Evolutionary conservation across 2,888 invertebrate genomes (phyloP).

Genomic region (Drosophila neotestacea): DNA sequence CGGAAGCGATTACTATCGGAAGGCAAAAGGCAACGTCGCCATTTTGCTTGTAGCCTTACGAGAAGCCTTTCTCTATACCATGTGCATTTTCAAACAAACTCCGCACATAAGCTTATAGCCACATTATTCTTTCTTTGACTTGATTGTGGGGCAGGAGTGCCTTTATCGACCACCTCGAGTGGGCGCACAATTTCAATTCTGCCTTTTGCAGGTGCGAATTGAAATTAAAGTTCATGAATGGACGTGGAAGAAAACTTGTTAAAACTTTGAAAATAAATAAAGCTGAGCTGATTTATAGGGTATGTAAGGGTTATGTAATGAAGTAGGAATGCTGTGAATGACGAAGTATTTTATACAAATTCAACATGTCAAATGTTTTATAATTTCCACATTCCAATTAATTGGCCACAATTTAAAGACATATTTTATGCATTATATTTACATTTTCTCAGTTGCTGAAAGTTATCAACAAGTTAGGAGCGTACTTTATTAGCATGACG

Average conservation of each 20-base stretch:
- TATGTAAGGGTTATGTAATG: not conserved
- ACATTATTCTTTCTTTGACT: not conserved
- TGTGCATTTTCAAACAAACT: constrained; percentile 47
- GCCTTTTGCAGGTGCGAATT: not conserved
- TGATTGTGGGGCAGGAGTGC: constrained; percentile 7
- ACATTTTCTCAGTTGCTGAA: constrained; percentile 2
- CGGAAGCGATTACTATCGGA: constrained; percentile 60
- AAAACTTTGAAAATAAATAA: constrained; percentile 3
- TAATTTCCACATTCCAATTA: constrained; percentile 8
- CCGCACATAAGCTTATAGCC: constrained; percentile 16
- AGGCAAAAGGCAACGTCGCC: constrained; percentile 16
- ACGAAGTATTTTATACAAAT: not conserved
- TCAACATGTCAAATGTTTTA: not conserved
- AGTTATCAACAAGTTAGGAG: not conserved
- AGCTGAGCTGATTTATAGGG: not conserved
- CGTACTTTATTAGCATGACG: not conserved
- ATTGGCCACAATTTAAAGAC: constrained; percentile 7
- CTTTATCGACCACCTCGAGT: not conserved
- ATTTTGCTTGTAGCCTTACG: constrained; percentile 29
- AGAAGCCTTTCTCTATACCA: constrained; percentile 9
- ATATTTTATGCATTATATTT: constrained; percentile 13
- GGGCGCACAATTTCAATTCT: not conserved
- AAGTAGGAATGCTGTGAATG: not conserved
- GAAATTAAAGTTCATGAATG: not conserved
- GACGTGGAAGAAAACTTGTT: constrained; percentile 1